Evolutionary conservation across 2,113 vertebrate species (phyloP).

Genomic region (Rynchops niger): DNA sequence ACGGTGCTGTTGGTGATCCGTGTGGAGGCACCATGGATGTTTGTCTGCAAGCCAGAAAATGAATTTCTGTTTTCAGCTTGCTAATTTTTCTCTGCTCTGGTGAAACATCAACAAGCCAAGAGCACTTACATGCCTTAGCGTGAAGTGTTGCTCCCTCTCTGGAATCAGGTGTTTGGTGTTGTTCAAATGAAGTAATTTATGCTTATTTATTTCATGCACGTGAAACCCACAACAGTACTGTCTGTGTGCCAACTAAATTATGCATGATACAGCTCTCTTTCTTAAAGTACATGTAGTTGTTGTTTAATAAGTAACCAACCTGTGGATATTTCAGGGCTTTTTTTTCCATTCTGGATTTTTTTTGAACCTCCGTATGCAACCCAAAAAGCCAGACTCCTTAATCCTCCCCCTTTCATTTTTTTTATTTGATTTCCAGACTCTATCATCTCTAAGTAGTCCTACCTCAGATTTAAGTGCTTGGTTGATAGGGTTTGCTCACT

Average conservation of each 20-base stretch:
- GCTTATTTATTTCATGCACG: background rate
- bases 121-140: background rate
- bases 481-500: background rate
- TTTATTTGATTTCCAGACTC: background rate
- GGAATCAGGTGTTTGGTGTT: constrained; percentile 48
- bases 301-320: background rate
- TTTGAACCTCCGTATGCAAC: background rate
- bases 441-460: background rate
- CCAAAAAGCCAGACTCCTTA: background rate
- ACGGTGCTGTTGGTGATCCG: background rate
- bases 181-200: constrained; percentile 49
- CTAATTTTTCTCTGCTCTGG: background rate
- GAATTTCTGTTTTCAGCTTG: constrained; percentile 11
- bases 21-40: background rate
- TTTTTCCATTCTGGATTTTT: background rate
- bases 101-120: background rate
- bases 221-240: background rate
- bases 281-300: background rate
- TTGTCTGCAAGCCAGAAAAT: background rate
- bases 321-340: background rate
- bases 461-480: background rate
- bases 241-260: constrained; percentile 29
- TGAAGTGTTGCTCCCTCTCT: constrained; percentile 6
- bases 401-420: background rate
- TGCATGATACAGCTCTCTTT: background rate